Conservation (phyloP, 2,888 invertebrate species). For the Pinctada fucata region DNA sequence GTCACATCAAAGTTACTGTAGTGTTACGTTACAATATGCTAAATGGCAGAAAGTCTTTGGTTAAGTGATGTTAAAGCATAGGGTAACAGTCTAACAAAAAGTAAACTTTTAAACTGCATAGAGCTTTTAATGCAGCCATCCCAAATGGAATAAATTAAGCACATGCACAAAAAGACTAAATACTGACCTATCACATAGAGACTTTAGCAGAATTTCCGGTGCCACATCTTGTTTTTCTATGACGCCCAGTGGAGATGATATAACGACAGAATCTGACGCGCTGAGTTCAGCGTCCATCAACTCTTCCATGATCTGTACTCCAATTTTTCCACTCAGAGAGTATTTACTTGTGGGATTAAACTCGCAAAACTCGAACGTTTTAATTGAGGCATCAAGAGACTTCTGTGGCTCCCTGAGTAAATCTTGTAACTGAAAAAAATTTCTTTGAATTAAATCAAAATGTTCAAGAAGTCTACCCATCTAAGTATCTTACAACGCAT, state of each 20-base stretch:
- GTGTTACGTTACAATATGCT: no score
- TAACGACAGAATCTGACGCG: conserved; percentile 27
- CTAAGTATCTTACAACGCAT: neutral
- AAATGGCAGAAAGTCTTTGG: no score
- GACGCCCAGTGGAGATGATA: conserved; percentile 29
- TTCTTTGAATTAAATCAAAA: neutral
- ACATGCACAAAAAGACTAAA: no score
- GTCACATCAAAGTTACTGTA: no score
- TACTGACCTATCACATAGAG: no score
- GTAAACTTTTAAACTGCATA: no score
- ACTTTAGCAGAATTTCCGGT: neutral
- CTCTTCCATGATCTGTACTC: conserved; percentile 28
- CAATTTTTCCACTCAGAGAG: conserved; percentile 33
- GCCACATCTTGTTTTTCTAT: conserved; percentile 1
- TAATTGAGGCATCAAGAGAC: neutral
- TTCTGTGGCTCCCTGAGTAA: conserved; percentile 2
- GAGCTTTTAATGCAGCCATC: no score
- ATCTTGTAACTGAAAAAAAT: conserved; percentile 22
- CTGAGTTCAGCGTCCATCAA: conserved; percentile 28
- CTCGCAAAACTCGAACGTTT: conserved; percentile 18
- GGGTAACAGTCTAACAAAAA: no score
- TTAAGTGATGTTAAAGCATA: no score
- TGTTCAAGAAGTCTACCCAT: neutral
- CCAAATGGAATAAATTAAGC: no score
- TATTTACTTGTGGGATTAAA: conserved; percentile 33